Evolutionary conservation across 2,797 vertebrate genomes (phyloP), one percentile per base, ranked within the genome.

Genomic region (Tapirus indicus): DNA sequence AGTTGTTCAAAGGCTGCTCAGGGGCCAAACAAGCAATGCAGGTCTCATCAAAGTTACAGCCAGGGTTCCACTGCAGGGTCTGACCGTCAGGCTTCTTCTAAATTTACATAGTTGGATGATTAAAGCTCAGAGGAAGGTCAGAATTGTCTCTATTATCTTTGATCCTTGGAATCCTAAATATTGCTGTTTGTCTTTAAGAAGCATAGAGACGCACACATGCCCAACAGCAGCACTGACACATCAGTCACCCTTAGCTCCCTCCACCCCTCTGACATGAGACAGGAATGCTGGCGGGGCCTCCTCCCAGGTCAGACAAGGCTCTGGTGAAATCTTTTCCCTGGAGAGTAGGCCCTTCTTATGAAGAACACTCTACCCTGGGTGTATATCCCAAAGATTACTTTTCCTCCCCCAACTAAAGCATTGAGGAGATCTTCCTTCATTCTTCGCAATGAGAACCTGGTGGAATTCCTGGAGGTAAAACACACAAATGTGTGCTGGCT

Each of bases 401-500:
- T 60, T 64, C 68, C 9, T 62, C 20, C 44, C 7, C 27, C 27
- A 13, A 7, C 41, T 32, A 52, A 27, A 52, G 56, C 44, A 2
- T 9, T 52, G 6, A 75, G 29, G 27, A 3, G 10, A 18, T 64
- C 2, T 52, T 71, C 35, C 56, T 72, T 11, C 44, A 35, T 72
- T 41, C 41, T 74, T 25, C n/a, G n/a, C 32, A 8, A 0, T 7
- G n/a, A 0, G 35, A 82, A 41, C 21, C 7, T 62, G 27, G 27
- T 62, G 66, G 21, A 84, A 62, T 72, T n/a, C 54, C 11, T 27
- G n/a, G 20, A 52, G 84, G 56, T 52, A n/a, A 54, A 54, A 52
- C 44, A 29, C 5, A 7, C 6, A 12, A 17, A 44, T 29, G 21
- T 1, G 27, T 27, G 20, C 16, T 0, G 0, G 17, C 20, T 54